A percentile compares a stretch with the other conserved stretches of the same genome.
Evolutionary conservation across 2,797 vertebrate genomes (phyloP).

Genomic region (Octomys mimax): DNA sequence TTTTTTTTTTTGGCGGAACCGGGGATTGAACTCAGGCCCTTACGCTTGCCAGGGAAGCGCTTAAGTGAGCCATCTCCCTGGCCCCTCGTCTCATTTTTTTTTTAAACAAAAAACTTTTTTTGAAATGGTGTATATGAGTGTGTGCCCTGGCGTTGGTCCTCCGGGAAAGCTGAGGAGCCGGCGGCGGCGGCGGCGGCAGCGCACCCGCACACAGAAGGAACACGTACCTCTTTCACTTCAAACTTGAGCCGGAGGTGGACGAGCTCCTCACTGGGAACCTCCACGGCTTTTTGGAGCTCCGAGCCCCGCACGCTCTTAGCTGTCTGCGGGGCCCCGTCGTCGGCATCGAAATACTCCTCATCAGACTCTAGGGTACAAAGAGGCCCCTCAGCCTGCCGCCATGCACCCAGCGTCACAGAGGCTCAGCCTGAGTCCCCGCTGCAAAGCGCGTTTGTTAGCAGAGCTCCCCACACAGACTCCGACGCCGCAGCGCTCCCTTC

Average conservation of each 20-base stretch:
- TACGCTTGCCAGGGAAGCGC: too few species aligned
- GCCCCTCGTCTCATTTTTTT: not conserved
- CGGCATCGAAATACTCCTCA: slow-evolving; percentile 93
- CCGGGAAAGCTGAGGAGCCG: not conserved
- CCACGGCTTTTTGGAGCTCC: slow-evolving; percentile 73
- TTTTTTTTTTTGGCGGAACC: too few species aligned
- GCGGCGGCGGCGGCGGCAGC: not conserved
- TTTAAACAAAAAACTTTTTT: not conserved
- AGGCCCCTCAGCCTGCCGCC: not conserved
- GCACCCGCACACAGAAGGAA: not conserved
- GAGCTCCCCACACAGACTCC: slow-evolving; percentile 15
- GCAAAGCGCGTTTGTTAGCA: slow-evolving; percentile 12
- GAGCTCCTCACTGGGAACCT: slow-evolving; percentile 91
- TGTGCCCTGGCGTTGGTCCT: not conserved
- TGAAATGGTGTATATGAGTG: not conserved
- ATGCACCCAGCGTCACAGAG: not conserved
- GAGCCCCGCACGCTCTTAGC: slow-evolving; percentile 59
- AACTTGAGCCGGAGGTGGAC: slow-evolving; percentile 94
- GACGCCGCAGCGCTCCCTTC: not conserved
- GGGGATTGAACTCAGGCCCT: too few species aligned
- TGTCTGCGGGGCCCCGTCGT: slow-evolving; percentile 74
- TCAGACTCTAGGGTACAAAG: slow-evolving; percentile 92
- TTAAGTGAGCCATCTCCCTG: too few species aligned
- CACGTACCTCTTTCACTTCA: slow-evolving; percentile 94
- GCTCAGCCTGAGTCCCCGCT: not conserved